Base-by-base conservation (phyloP, 2,888 invertebrate species). In the Baronia brevicornis region DNA sequence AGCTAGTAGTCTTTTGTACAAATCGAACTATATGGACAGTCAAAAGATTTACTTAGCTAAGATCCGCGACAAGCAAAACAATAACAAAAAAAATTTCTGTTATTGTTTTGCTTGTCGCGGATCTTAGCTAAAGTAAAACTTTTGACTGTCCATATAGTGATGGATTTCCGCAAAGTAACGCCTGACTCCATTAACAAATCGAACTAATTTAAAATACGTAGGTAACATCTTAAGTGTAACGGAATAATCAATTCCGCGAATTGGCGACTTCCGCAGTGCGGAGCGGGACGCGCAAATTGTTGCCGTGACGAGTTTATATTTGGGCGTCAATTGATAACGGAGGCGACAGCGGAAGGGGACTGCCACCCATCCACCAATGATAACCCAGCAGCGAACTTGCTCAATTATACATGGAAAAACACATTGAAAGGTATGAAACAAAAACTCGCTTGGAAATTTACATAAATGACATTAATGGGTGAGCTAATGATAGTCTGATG, bases 211-310 rank as follows among this genome's bases (percentile, higher is more conserved):
- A 33, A 41, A 38, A 38, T 29, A 35, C 19, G 33, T 31, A 28
- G 22, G 33, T 36, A 37, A 38, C 44, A 46, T 51, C 46, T 46
- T 49, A 48, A 47, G 44, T 51, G 41, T 44, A 44, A 53, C 48
- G 44, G 54, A 53, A 52, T 58, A 50, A 48, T 46, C 51, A 73
- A 75, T 75, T 74, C 73, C 42, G 71, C 74, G 53, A 74, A 79
- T 77, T 70, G 71, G 43, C 42, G 18, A 59, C 62, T 66, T 79
- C 78, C 78, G 70, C 51, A 49, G 41, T 36, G 42, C 15, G 21
- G 4, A 10, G 27, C 10, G 8, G 26, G 60, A 52, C n/a, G 56
- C 61, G 68, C 58, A 68, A 70, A 70, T 67, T 68, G 69, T 51
- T 60, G 50, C 35, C 44, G 42, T 39, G 37, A 48, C 43, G 43